Percentiles rank a stretch among this genome's conserved stretches.
phyloP scores from a whole-genome alignment of 2,113 vertebrate genomes.

The Hyaena hyaena region DNA sequence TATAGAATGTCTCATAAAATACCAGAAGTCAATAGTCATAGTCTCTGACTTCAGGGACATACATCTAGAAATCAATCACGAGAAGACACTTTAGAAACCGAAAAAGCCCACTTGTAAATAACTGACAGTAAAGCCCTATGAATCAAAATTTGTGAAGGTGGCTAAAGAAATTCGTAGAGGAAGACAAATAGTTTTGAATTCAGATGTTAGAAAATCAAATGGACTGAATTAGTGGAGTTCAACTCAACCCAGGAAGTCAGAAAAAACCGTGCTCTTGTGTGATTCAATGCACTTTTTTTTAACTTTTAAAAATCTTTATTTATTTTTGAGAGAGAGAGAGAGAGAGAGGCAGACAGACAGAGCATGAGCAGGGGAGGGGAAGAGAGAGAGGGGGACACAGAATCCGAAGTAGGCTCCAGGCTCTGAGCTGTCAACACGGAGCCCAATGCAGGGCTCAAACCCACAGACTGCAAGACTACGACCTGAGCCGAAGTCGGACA shows the following conservation, averaged over 20 bases:
- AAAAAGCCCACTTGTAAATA: neutral
- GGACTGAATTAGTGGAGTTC: neutral
- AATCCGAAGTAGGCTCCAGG: too few species aligned
- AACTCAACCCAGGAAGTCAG: neutral
- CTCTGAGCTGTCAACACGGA: too few species aligned
- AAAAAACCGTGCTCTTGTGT: neutral
- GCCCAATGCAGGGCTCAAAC: too few species aligned
- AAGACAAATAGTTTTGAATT: constrained; percentile 28
- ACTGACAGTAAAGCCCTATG: neutral
- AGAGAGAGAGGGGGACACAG: too few species aligned
- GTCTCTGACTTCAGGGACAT: neutral
- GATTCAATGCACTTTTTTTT: neutral
- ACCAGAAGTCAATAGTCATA: neutral
- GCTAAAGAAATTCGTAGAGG: neutral
- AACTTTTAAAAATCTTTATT: too few species aligned
- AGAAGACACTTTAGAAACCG: neutral
- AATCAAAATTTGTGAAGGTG: neutral
- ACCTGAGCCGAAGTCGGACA: too few species aligned
- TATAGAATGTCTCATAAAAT: neutral
- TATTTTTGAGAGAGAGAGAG: too few species aligned
- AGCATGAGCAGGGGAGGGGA: too few species aligned
- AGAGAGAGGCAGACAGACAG: too few species aligned
- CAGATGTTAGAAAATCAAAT: neutral
- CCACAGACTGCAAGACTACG: too few species aligned
- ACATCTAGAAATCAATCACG: neutral